Conservation (phyloP, 2,888 invertebrate species). For the Meiosimyza platycephala region DNA sequence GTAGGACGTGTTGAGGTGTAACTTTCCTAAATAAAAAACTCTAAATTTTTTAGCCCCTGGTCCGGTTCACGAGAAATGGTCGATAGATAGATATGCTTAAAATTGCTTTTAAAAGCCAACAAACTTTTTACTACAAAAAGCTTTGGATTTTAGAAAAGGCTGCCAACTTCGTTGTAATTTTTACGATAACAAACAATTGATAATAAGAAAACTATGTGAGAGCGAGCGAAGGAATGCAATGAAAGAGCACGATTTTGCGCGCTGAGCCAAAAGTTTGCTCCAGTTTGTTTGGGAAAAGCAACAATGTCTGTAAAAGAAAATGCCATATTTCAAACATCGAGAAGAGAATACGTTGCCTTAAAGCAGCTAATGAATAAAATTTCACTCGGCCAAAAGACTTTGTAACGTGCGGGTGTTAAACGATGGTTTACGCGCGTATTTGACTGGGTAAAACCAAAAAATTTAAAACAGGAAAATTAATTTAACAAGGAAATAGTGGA, state of each 20-base stretch:
- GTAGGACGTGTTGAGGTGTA: too few relatives aligned
- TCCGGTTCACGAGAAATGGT: too few relatives aligned
- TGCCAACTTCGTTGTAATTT: background rate
- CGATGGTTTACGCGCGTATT: constrained; percentile 56
- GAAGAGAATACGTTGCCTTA: constrained; percentile 38
- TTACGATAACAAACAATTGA: background rate
- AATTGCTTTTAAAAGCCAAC: too few relatives aligned
- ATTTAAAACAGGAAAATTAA: background rate
- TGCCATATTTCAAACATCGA: constrained; percentile 41
- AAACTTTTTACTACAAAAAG: background rate
- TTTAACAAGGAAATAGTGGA: background rate
- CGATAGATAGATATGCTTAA: too few relatives aligned
- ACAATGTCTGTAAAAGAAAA: constrained; percentile 22
- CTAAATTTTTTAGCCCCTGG: too few relatives aligned
- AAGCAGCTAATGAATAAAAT: constrained; percentile 49
- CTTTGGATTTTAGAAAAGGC: background rate
- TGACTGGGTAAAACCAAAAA: constrained; percentile 35
- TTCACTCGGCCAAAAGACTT: constrained; percentile 65
- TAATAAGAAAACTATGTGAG: background rate
- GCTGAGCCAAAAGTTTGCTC: background rate
- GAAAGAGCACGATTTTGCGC: constrained; percentile 29
- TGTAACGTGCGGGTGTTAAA: constrained; percentile 61
- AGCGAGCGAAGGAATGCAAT: background rate
- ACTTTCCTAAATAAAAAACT: too few relatives aligned
- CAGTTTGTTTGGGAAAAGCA: constrained; percentile 37